A percentile compares a stretch with the other conserved stretches of the same genome.
Evolutionary conservation across 2,888 invertebrate species (phyloP).

Genomic region (Diarsia dahlii): DNA sequence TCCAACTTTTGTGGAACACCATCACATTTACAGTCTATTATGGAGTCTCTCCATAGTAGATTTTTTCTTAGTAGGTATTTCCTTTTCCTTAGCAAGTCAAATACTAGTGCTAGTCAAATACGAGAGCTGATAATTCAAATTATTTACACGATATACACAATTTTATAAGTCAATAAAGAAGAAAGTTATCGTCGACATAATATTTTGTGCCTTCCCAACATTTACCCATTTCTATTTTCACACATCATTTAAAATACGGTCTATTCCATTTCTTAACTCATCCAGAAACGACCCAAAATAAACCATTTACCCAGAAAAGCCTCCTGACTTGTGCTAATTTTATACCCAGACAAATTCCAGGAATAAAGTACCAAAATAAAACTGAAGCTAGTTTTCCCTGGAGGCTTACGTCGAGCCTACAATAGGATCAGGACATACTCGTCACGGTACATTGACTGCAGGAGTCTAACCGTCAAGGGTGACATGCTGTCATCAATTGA

Average conservation of each 20-base stretch:
- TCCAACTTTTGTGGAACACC: background rate
- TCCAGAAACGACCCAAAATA: background rate
- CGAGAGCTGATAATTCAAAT: background rate
- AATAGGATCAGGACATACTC: constrained; percentile 17
- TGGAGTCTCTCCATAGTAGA: background rate
- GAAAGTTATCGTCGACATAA: background rate
- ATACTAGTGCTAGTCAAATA: no score
- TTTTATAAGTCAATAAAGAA: background rate
- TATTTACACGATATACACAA: background rate
- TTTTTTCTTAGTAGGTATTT: background rate
- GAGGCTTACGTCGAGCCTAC: constrained; percentile 10
- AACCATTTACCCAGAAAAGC: background rate
- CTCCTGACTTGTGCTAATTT: background rate
- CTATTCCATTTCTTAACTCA: background rate
- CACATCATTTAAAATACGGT: background rate
- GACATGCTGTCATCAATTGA: constrained; percentile 10
- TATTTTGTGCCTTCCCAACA: background rate
- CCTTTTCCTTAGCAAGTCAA: background rate
- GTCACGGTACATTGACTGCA: constrained; percentile 38
- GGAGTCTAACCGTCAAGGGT: constrained; percentile 21
- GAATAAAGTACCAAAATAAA: constrained; percentile 18
- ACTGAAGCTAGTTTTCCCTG: constrained; percentile 15
- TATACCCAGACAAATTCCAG: background rate
- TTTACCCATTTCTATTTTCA: background rate
- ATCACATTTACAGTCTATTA: background rate